A percentile compares a stretch with the other conserved stretches of the same genome.
These are phyloP conservation scores for Bombus confusus DNA, from an alignment of 1,140 invertebrate species.

Conservation along the genomic window DNA sequence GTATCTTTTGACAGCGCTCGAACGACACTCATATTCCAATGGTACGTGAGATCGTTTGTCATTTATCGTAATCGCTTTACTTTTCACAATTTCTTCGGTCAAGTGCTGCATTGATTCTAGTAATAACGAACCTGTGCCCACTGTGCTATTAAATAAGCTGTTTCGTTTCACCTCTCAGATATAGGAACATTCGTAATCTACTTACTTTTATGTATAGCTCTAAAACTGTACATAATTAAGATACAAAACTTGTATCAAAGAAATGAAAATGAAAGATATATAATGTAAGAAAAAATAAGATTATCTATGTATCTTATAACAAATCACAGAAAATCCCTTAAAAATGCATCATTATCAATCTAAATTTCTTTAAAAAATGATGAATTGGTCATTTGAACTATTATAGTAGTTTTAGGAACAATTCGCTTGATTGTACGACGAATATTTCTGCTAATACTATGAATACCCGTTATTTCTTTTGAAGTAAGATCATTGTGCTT, in stretches of 20 bases:
- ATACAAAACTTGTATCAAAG: background rate
- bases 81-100: background rate
- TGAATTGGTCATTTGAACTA: background rate
- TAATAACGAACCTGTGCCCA: background rate
- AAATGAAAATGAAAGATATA: background rate
- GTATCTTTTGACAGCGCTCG: background rate
- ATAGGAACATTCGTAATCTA: background rate
- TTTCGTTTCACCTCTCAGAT: background rate
- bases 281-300: background rate
- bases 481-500: background rate
- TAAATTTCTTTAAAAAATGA: background rate
- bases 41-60: background rate
- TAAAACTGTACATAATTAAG: too few species aligned
- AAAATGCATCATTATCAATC: background rate
- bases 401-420: background rate
- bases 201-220: background rate
- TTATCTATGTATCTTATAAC: background rate
- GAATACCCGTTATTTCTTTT: background rate
- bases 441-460: background rate
- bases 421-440: background rate
- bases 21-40: background rate
- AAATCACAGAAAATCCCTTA: background rate
- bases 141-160: slow-evolving; percentile 10
- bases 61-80: background rate
- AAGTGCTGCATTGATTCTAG: background rate